Evolutionary conservation across 2,113 vertebrate species (phyloP), one percentile per base, ranked within the genome.

Genomic region (Ictalurus punctatus): DNA sequence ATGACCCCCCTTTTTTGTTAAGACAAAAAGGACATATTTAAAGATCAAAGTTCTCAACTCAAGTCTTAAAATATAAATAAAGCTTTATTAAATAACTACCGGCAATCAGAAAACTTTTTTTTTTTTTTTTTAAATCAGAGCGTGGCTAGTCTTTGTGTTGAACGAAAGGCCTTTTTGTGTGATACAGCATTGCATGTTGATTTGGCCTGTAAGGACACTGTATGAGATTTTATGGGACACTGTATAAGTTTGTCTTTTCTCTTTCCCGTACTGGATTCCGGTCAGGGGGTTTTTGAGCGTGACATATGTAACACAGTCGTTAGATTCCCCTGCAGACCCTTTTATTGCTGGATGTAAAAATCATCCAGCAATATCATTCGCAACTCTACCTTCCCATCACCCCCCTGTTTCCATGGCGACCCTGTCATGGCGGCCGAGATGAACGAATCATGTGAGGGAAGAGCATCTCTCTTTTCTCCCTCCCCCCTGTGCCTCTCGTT

Each of bases 341-440:
- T 89, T 91, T 87, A 61, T 63, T 89, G 0, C 27, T 89, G 59
- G 65, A 54, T 54, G 44, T 61, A 86, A 84, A 93, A 88, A 90
- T 6, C 44, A 44, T 44, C 44, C 44, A 44, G 44, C 54, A 37
- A 83, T 86, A 81, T 89, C 17, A 95, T 95, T 95, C 94, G 94
- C 87, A 91, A 85, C 69, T 88, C 90, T 92, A 91, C 88, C 94
- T 89, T 83, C 93, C 93, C 91, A 89, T 90, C 91, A 90, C 61
- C 88, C 90, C 89, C 89, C 40, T 92, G 96, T 96, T 96, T 94
- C 95, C 95, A 83, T 56, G 93, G 95, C 91, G 96, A 96, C 95
- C 91, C 89, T 94, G 93, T 94, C 93, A 93, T 93, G 95, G 95
- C 93, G 93, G 94, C 95, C 94, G 93, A 95, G 94, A 94, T 91